Percentiles rank a stretch among this genome's conserved stretches.
These are phyloP conservation scores for Bruchidius siliquastri DNA, from an alignment of 2,888 invertebrate species.

Conservation along the genomic window DNA sequence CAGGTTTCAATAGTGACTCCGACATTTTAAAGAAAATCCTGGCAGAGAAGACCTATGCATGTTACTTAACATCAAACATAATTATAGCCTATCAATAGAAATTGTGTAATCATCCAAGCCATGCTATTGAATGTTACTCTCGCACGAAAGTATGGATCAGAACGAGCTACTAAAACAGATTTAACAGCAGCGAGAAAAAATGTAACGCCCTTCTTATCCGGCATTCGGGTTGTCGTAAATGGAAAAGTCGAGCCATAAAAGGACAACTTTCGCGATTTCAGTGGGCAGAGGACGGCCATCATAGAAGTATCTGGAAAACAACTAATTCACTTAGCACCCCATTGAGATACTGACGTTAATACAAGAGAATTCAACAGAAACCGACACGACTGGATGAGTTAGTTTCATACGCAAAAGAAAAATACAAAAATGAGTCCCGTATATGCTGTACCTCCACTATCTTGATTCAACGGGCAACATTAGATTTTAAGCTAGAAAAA, in stretches of 20 bases:
- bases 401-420: too few species aligned
- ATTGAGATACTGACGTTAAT: background rate
- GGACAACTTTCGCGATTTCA: slow-evolving; percentile 18
- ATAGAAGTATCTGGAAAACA: slow-evolving; percentile 10
- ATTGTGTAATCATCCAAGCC: too few species aligned
- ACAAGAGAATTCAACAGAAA: background rate
- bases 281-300: background rate
- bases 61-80: too few species aligned
- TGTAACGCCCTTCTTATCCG: slow-evolving; percentile 8
- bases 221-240: slow-evolving; percentile 15
- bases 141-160: background rate
- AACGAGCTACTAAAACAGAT: background rate
- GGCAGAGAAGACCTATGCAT: too few species aligned
- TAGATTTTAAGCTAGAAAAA: too few species aligned
- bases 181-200: slow-evolving; percentile 2
- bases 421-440: too few species aligned
- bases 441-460: too few species aligned
- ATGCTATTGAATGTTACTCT: background rate
- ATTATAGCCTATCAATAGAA: too few species aligned
- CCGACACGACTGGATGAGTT: too few species aligned
- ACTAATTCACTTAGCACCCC: slow-evolving; percentile 8
- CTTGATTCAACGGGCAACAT: too few species aligned
- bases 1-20: too few species aligned
- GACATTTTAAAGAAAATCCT: too few species aligned
- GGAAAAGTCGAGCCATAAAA: slow-evolving; percentile 16